Conservation (phyloP, 2,113 vertebrate species). For the Ahaetulla prasina region DNA sequence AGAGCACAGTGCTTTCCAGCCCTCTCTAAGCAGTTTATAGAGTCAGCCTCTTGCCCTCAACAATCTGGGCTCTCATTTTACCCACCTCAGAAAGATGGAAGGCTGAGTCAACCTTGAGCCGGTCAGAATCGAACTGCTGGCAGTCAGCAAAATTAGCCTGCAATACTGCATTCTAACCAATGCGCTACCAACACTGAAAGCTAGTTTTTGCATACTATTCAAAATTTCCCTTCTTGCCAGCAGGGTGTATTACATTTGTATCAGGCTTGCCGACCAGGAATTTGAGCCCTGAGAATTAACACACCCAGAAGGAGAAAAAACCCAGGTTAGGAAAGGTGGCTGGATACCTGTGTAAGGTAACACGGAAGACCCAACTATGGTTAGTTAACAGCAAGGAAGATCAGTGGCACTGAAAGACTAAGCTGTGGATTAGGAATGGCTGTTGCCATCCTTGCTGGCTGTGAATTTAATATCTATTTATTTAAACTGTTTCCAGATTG, state of each 20-base stretch:
- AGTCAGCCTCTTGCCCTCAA: no score
- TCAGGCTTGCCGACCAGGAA: neutral
- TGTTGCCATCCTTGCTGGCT: neutral
- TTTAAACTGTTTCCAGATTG: neutral
- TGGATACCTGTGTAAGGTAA: neutral
- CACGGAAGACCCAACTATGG: neutral
- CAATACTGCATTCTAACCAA: no score
- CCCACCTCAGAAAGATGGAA: no score
- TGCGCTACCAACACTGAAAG: neutral
- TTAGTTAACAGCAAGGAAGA: neutral
- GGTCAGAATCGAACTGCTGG: no score
- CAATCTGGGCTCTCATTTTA: no score
- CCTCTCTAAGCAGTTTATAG: no score
- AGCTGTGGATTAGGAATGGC: neutral
- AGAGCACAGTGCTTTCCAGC: no score
- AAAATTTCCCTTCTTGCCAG: neutral
- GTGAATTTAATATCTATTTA: neutral
- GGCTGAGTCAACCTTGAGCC: no score
- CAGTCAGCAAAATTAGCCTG: no score
- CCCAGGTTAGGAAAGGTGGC: neutral
- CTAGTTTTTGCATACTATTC: neutral
- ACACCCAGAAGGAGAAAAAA: neutral
- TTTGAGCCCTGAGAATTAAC: neutral
- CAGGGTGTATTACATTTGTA: neutral
- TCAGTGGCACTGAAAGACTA: neutral